Evolutionary conservation across 2,888 invertebrate species (phyloP).

Genomic region (Lasioglossum malachurum): DNA sequence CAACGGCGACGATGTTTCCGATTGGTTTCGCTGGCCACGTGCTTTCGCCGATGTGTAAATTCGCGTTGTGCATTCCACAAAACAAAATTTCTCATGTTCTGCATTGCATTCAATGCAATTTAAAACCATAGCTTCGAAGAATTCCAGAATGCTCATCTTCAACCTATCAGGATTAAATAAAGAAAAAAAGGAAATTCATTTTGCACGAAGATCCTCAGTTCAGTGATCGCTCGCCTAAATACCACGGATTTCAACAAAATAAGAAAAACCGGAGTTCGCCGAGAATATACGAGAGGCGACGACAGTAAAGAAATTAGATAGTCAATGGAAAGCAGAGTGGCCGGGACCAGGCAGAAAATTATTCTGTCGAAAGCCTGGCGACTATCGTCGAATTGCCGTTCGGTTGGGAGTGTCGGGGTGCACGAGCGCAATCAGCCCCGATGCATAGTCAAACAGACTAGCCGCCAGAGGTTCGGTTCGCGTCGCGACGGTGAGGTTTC

Average conservation of each 20-base stretch:
- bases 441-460: constrained; percentile 26
- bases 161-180: too few relatives aligned
- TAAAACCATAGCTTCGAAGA: too few relatives aligned
- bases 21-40: constrained; percentile 19
- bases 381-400: neutral
- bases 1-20: constrained; percentile 56
- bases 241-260: neutral
- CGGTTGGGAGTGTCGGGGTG: neutral
- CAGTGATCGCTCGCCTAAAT: too few relatives aligned
- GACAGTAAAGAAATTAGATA: neutral
- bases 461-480: neutral
- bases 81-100: neutral
- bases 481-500: neutral
- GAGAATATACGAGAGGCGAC: too few relatives aligned
- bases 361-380: neutral
- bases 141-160: too few relatives aligned
- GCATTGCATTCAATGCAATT: too few relatives aligned
- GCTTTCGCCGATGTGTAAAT: neutral
- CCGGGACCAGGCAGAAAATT: neutral
- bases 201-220: neutral
- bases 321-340: neutral
- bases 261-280: neutral
- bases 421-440: constrained; percentile 5
- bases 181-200: too few relatives aligned
- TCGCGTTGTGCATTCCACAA: neutral